A percentile compares a stretch with the other conserved stretches of the same genome.
phyloP scores from a whole-genome alignment of 2,797 vertebrate species.

The Sebastes wilsoni region DNA sequence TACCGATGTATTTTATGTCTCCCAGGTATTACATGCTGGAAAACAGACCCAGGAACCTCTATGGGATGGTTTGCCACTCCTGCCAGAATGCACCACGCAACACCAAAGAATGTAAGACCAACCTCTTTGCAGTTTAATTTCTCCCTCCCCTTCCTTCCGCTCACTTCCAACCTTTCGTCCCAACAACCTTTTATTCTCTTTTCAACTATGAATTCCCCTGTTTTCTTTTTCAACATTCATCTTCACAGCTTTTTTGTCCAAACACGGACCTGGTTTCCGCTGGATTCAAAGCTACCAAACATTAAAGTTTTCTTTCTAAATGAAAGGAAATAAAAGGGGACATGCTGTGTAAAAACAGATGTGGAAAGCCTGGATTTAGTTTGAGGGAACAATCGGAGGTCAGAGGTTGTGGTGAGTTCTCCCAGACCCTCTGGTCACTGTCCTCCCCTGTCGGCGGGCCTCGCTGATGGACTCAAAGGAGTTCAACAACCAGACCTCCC shows the following conservation, averaged over 20 bases:
- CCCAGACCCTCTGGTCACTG: constrained; percentile 22
- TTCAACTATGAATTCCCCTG: background rate
- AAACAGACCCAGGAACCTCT: constrained; percentile 92
- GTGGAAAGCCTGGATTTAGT: constrained; percentile 29
- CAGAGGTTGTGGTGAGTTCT: constrained; percentile 26
- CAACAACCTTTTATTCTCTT: background rate
- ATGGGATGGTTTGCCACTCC: constrained; percentile 96
- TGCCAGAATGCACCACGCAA: constrained; percentile 92
- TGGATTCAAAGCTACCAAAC: constrained; percentile 23
- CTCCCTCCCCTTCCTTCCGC: background rate
- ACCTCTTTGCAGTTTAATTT: background rate
- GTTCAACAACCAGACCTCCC: background rate
- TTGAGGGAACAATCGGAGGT: constrained; percentile 34
- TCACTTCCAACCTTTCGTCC: background rate
- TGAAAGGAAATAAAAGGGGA: constrained; percentile 35
- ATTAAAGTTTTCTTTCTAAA: constrained; percentile 29
- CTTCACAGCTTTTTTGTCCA: background rate
- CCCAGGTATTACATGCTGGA: constrained; percentile 95
- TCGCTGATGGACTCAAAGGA: constrained; percentile 11
- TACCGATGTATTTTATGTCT: constrained; percentile 12
- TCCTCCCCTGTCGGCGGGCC: constrained; percentile 3
- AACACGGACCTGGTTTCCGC: constrained; percentile 8
- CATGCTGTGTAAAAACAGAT: constrained; percentile 48
- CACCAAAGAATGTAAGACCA: constrained; percentile 95
- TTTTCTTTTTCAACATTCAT: constrained; percentile 10